phyloP scores from a whole-genome alignment of 2,888 invertebrate species.

The Sialis fuliginosa region DNA sequence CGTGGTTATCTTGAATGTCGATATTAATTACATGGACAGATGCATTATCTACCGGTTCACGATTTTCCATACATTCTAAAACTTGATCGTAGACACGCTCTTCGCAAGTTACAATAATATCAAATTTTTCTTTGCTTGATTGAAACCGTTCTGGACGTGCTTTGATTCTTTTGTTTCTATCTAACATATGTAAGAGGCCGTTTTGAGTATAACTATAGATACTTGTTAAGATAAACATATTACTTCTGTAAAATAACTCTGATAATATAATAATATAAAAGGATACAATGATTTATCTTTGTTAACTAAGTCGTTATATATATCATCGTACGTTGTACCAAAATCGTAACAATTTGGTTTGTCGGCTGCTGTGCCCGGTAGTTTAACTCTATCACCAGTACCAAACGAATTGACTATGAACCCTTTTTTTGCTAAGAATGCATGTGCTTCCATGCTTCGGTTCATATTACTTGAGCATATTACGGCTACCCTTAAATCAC shows the following conservation, averaged over 20 bases:
- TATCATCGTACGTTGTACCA: slow-evolving; percentile 86
- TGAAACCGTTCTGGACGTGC: slow-evolving; percentile 90
- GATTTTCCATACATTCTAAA: slow-evolving; percentile 76
- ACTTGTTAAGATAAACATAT: slow-evolving; percentile 15
- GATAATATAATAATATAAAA: slow-evolving; percentile 14
- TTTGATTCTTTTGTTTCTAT: slow-evolving; percentile 92
- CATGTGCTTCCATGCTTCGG: slow-evolving; percentile 98
- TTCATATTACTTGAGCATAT: slow-evolving; percentile 99
- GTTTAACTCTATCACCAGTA: slow-evolving; percentile 87
- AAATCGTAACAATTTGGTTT: slow-evolving; percentile 96
- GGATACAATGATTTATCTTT: slow-evolving; percentile 86
- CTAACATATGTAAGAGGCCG: slow-evolving; percentile 94
- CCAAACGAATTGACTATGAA: slow-evolving; percentile 90
- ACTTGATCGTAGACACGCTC: slow-evolving; percentile 98
- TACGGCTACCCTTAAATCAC: slow-evolving; percentile 67
- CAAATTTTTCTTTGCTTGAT: slow-evolving; percentile 71
- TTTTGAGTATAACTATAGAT: slow-evolving; percentile 77
- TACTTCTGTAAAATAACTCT: slow-evolving; percentile 4
- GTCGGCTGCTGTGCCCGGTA: slow-evolving; percentile 88
- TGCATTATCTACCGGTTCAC: slow-evolving; percentile 61
- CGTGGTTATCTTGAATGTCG: slow-evolving; percentile 98
- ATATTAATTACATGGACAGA: slow-evolving; percentile 95
- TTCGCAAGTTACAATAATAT: slow-evolving; percentile 92
- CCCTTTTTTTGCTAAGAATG: slow-evolving; percentile 91
- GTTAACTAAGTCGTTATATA: slow-evolving; percentile 75